phyloP scores from a whole-genome alignment of 2,113 vertebrate species.

The Zosterops pallidus region DNA sequence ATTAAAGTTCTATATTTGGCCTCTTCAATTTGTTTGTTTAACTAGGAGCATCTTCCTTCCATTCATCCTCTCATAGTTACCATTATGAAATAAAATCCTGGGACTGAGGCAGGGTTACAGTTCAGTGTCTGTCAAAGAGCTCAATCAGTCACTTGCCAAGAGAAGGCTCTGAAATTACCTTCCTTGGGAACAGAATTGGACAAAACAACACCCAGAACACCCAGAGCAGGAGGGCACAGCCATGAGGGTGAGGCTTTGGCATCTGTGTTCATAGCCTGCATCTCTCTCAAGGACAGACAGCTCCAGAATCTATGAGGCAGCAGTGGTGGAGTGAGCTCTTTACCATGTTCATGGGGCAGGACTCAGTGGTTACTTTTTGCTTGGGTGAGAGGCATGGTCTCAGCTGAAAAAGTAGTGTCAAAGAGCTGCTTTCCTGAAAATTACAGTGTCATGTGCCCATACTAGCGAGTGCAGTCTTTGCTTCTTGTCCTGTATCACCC shows the following conservation, averaged over 20 bases:
- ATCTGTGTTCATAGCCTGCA: neutral
- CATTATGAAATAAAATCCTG: neutral
- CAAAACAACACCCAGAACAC: neutral
- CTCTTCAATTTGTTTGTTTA: conserved; percentile 26
- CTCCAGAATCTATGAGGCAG: neutral
- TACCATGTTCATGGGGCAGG: neutral
- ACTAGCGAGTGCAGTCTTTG: neutral
- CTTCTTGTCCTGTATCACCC: neutral
- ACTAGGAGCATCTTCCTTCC: conserved; percentile 35
- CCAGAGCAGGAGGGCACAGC: neutral
- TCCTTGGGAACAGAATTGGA: neutral
- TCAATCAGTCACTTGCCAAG: neutral
- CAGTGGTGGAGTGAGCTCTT: neutral
- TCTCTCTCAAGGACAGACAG: neutral
- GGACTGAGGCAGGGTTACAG: neutral
- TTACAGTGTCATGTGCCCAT: rapidly evolving
- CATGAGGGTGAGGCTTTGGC: neutral
- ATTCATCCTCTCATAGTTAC: neutral
- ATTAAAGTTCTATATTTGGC: conserved; percentile 19
- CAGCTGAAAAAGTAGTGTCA: neutral
- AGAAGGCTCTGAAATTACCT: neutral
- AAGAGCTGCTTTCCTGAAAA: neutral
- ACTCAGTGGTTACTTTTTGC: neutral
- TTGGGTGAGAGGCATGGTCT: neutral
- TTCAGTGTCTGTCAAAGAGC: neutral